A percentile compares a stretch with the other conserved stretches of the same genome.
These are phyloP conservation scores for Antechinus flavipes DNA, from an alignment of 2,113 vertebrate genomes.

Conservation along the genomic window DNA sequence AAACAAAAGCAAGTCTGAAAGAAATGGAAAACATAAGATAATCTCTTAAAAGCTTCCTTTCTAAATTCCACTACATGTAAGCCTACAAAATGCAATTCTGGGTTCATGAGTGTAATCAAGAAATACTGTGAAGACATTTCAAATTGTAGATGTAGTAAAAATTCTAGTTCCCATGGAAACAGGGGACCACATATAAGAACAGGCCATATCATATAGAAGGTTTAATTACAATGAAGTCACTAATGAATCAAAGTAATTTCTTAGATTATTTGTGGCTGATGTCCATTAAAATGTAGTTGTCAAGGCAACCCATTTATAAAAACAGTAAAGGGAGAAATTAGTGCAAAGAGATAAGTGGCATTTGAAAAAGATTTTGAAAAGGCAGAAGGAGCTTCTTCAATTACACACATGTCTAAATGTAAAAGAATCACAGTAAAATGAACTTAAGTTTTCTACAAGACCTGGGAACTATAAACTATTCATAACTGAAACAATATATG, in stretches of 20 bases:
- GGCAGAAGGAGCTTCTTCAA: conserved; percentile 45
- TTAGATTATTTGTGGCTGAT: conserved; percentile 66
- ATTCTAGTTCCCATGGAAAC: conserved; percentile 73
- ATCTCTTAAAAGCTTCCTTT: conserved; percentile 51
- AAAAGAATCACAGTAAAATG: conserved; percentile 26
- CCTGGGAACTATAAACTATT: conserved; percentile 21
- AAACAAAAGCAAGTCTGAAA: conserved; percentile 73
- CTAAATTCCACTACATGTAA: conserved; percentile 61
- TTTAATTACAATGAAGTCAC: conserved; percentile 79
- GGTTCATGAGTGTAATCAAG: conserved; percentile 62
- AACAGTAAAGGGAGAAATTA: conserved; percentile 66
- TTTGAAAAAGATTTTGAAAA: conserved; percentile 64
- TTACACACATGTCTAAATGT: conserved; percentile 61
- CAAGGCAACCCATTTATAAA: conserved; percentile 70
- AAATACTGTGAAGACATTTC: conserved; percentile 69
- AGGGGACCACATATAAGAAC: conserved; percentile 58
- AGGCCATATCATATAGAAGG: conserved; percentile 67
- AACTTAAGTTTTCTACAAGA: conserved; percentile 47
- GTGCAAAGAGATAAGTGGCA: conserved; percentile 54
- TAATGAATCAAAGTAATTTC: conserved; percentile 74
- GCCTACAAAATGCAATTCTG: conserved; percentile 69
- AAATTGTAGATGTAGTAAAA: conserved; percentile 58
- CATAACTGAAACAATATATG: conserved; percentile 38
- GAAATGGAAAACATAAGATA: conserved; percentile 65
- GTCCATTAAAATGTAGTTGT: conserved; percentile 73